A percentile compares a stretch with the other conserved stretches of the same genome.
phyloP scores from a whole-genome alignment of 1,140 invertebrate species.

The Eubasilissa regina region DNA sequence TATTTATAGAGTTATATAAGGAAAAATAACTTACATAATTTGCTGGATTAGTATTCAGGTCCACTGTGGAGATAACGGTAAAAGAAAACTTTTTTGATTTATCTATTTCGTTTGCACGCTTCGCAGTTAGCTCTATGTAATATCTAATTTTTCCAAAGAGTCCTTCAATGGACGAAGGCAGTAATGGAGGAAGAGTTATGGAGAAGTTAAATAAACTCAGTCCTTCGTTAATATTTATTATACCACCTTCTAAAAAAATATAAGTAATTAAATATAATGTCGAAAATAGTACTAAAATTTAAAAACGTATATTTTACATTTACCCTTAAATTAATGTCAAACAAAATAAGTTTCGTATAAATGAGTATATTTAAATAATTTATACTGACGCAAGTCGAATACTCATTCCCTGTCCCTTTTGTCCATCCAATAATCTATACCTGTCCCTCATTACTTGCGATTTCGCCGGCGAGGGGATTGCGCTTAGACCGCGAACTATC shows the following conservation, averaged over 20 bases:
- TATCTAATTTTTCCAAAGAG: slow-evolving; percentile 2
- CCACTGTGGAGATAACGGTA: neutral
- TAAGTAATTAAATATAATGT: neutral
- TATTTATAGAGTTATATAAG: no score
- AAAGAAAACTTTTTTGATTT: neutral
- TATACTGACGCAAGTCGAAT: no score
- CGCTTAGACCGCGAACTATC: no score
- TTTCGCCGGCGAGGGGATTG: no score
- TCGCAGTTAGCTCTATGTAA: neutral
- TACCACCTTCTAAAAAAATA: slow-evolving; percentile 6
- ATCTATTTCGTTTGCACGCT: neutral
- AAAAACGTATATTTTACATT: neutral
- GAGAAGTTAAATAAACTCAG: slow-evolving; percentile 7
- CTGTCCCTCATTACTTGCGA: no score
- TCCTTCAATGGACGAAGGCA: slow-evolving; percentile 10
- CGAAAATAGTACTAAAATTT: neutral
- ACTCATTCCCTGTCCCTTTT: no score
- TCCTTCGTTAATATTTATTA: neutral
- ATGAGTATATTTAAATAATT: no score
- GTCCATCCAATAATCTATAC: no score
- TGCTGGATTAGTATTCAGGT: neutral
- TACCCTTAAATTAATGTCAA: neutral
- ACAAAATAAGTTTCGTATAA: no score
- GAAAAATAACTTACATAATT: slow-evolving; percentile 6
- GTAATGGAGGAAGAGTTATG: neutral